These are phyloP conservation scores for Hystrix brachyura DNA, from an alignment of 2,113 vertebrate genomes.

Conservation along the genomic window DNA sequence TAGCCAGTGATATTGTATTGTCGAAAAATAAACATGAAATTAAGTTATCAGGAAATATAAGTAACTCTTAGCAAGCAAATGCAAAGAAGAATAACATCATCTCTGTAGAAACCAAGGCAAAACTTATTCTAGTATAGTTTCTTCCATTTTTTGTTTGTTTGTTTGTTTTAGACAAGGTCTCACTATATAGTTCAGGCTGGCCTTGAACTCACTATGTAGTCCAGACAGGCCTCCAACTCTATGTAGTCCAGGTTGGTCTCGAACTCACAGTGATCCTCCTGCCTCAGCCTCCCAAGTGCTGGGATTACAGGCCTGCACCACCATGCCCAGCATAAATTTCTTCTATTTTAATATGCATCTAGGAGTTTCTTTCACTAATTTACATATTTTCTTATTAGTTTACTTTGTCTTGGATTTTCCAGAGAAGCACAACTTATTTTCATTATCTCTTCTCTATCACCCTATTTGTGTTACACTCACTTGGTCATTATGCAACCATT, in stretches of 20 bases:
- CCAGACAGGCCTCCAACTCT: not conserved
- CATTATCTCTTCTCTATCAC: constrained; percentile 49
- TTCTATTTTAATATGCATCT: not conserved
- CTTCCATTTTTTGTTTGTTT: not conserved
- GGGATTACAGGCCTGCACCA: not conserved
- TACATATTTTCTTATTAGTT: constrained; percentile 66
- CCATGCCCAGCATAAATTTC: not conserved
- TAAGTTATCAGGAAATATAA: not conserved
- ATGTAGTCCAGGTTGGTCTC: not conserved
- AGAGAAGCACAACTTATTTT: constrained; percentile 48
- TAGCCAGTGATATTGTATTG: not conserved
- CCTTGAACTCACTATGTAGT: not conserved
- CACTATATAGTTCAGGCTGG: not conserved
- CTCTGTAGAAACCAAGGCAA: not conserved
- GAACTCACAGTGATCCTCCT: not conserved
- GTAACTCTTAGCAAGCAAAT: not conserved
- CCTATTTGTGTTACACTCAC: constrained; percentile 48
- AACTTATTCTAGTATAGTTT: not conserved
- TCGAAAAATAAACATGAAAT: not conserved
- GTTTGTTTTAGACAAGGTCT: not conserved
- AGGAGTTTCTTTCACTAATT: not conserved
- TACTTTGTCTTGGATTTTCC: constrained; percentile 48
- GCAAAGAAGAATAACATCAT: not conserved
- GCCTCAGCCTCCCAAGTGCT: not conserved
- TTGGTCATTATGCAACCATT: constrained; percentile 72